These are phyloP conservation scores for Hypsopygia costalis DNA, from an alignment of 2,888 invertebrate genomes.

Conservation along the genomic window DNA sequence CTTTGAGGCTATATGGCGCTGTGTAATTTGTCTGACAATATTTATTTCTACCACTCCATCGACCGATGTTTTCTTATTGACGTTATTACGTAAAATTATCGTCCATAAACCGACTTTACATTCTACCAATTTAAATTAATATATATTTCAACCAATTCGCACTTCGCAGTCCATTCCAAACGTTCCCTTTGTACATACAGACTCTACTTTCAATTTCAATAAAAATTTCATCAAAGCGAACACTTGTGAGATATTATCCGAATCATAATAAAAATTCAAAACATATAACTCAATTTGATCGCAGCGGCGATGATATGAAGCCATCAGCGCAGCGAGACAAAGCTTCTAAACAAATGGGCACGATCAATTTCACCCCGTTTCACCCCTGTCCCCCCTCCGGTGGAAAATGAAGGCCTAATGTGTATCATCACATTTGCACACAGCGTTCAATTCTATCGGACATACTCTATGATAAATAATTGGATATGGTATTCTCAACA, in stretches of 20 bases:
- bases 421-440: slow-evolving; percentile 74
- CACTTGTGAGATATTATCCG: background rate
- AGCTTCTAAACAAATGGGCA: slow-evolving; percentile 52
- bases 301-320: background rate
- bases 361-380: slow-evolving; percentile 56
- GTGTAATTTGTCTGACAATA: no score
- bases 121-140: no score
- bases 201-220: background rate
- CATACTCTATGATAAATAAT: slow-evolving; percentile 17
- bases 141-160: no score
- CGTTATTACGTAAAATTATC: no score
- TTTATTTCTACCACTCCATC: no score
- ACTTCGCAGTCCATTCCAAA: no score
- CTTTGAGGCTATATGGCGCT: no score
- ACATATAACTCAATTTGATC: slow-evolving; percentile 1
- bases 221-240: background rate
- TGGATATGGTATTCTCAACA: slow-evolving; percentile 12
- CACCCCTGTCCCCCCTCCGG: slow-evolving; percentile 41
- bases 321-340: slow-evolving; percentile 24
- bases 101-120: no score
- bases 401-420: slow-evolving; percentile 68
- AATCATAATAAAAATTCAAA: slow-evolving; percentile 4
- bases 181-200: no score
- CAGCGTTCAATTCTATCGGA: slow-evolving; percentile 49
- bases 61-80: no score